Percentiles rank a stretch among this genome's conserved stretches.
phyloP scores from a whole-genome alignment of 1,140 invertebrate genomes.

The Parapsyche elsis region DNA sequence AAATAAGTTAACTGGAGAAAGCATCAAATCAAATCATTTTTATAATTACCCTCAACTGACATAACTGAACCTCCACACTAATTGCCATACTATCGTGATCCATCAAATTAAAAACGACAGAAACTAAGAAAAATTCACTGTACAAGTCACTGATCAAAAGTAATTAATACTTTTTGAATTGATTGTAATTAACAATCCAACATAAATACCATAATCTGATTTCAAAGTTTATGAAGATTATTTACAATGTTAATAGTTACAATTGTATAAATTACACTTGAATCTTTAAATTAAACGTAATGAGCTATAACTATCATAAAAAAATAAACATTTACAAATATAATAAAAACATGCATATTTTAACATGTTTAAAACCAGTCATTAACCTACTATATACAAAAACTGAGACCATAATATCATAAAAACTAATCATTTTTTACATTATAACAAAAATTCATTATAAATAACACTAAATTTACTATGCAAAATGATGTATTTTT shows the following conservation, averaged over 20 bases:
- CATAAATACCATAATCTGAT: too few relatives aligned
- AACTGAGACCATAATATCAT: slow-evolving; percentile 28
- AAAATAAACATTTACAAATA: slow-evolving; percentile 12
- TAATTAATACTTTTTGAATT: not conserved
- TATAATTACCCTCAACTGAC: not conserved
- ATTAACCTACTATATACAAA: not conserved
- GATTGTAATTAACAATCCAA: too few relatives aligned
- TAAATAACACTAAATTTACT: not conserved
- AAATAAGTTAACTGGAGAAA: not conserved
- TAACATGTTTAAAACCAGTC: not conserved
- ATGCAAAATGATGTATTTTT: slow-evolving; percentile 4
- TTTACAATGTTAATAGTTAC: not conserved
- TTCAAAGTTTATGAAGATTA: not conserved
- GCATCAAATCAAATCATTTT: not conserved
- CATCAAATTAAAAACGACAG: too few relatives aligned
- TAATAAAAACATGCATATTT: not conserved
- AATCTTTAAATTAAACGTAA: not conserved
- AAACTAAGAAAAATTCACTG: not conserved
- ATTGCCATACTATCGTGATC: too few relatives aligned
- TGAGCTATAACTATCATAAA: not conserved
- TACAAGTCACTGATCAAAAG: not conserved
- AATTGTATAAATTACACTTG: not conserved
- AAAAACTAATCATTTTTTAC: slow-evolving; percentile 17
- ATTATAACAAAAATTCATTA: not conserved
- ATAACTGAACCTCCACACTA: too few relatives aligned